Evolutionary conservation across 2,888 invertebrate genomes (phyloP), one percentile per base, ranked within the genome.

Genomic region (Isotomurus palustris): DNA sequence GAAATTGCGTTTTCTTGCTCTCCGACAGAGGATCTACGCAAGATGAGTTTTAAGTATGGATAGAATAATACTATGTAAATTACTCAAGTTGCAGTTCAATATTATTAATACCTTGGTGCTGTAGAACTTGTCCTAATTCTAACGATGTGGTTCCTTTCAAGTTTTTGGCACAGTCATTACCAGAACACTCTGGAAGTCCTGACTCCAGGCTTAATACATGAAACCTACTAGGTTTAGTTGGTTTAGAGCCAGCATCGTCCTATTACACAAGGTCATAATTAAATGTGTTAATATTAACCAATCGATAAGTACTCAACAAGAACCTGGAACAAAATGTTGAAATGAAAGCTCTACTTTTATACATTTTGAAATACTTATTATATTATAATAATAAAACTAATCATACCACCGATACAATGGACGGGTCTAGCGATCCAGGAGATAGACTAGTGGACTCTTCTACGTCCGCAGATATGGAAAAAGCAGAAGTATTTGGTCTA

Each of bases 131-230:
- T 24, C 78, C 78, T 53, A 83, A 74, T 70, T 84, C 83, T 22
- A 83, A 73, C 1, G 82, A 83, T 36, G 82, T 80, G 6, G 80
- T 79, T 60, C 78, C 79, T 68, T 80, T 80, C 57, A 80, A 56
- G 53, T 32, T 49, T 12, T 67, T 59, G 66, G 66, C 45, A 67
- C 66, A 56, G 17, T 61, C 60, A 27, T 49, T 51, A 22, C 53
- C 58, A 32, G 58, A n/a, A 28, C 47, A n/a, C 14, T 47, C 60
- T 43, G 64, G 59, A 27, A 69, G 55, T 2, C 69, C 71, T 17
- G 72, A 68, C 28, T 71, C 71, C 55, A 63, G 48, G 55, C 68
- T 61, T 38, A 65, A 68, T 21, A 70, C 58, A 48, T 68, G 56
- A 49, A 64, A 61, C 21, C 62, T 53, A 17, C n/a, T n/a, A n/a